Base-by-base conservation (phyloP, 2,797 vertebrate species). In the Acomys russatus region DNA sequence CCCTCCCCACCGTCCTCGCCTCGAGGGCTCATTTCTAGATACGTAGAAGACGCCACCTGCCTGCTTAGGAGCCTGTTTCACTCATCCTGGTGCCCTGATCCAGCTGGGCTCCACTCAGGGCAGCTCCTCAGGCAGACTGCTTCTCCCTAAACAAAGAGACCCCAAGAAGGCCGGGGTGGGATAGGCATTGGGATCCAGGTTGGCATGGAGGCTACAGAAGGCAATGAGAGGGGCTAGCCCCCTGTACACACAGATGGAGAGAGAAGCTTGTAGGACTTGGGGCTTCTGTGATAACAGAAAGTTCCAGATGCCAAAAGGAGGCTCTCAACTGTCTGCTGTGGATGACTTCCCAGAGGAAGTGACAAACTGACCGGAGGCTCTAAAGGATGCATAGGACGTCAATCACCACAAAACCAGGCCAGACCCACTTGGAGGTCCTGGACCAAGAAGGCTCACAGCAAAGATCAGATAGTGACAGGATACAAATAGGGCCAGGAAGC, bases 21-120 rank as follows among this genome's bases (percentile, higher is more conserved):
- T 91, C 44, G 1, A 84, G 95, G 87, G 85, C 68, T 49, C 94
- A 0, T 91, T 89, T 44, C 90, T n/a, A 95, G 68, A 86, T 11
- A 0, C 9, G 14, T 5, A 22, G 22, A 76, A 9, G 0, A 85
- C 12, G 51, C 18, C 28, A 3, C 8, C 30, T 10, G 56, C 44
- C 56, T 15, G 10, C 68, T 71, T 12, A 30, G 14, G n/a, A 12
- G 14, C 28, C 68, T 12, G 51, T 71, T 30, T 33, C 51, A 35
- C 68, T 14, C 51, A 28, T 17, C 49, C 33, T 25, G 33, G 25
- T 2, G n/a, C 68, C 20, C 51, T 59, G 51, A 28, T 15, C 51
- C 49, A 17, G 49, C n/a, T 11, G 59, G 8, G 66, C 61, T 44
- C 88, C 51, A 44, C 70, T 22, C 0, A 0, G 68, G 59, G 17